These are phyloP conservation scores for Hylyphantes graminicola DNA, from an alignment of 1,140 invertebrate genomes.

Conservation along the genomic window DNA sequence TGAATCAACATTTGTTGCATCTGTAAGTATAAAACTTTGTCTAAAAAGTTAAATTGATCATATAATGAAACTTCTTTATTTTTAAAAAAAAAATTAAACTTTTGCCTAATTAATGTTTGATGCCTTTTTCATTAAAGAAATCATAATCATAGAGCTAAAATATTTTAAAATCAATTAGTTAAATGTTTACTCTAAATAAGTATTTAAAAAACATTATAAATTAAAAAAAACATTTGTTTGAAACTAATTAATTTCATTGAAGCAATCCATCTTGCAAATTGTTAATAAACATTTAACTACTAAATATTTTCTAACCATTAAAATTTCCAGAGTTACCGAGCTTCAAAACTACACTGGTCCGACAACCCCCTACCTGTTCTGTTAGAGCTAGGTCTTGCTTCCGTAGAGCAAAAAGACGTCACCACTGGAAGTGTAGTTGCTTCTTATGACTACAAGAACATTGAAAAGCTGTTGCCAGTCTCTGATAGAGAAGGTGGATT, in stretches of 20 bases:
- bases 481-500: constrained; percentile 79
- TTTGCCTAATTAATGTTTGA: background rate
- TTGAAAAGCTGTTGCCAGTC: constrained; percentile 78
- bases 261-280: background rate
- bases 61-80: background rate
- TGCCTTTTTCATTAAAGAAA: background rate
- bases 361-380: constrained; percentile 87
- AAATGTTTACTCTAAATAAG: no score
- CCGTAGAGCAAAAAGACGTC: constrained; percentile 90
- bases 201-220: no score
- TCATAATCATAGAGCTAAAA: no score
- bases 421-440: constrained; percentile 74
- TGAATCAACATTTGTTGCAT: constrained; percentile 62
- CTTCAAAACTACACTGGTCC: constrained; percentile 96
- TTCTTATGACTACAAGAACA: constrained; percentile 93
- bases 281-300: background rate
- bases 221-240: no score
- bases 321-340: constrained; percentile 77
- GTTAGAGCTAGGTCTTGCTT: constrained; percentile 88
- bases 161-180: no score
- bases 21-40: constrained; percentile 55
- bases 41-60: background rate
- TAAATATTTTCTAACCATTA: background rate
- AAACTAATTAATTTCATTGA: background rate
- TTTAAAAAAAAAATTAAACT: background rate